Evolutionary conservation across 2,888 invertebrate genomes (phyloP).

Genomic region (Panzeria rudis): DNA sequence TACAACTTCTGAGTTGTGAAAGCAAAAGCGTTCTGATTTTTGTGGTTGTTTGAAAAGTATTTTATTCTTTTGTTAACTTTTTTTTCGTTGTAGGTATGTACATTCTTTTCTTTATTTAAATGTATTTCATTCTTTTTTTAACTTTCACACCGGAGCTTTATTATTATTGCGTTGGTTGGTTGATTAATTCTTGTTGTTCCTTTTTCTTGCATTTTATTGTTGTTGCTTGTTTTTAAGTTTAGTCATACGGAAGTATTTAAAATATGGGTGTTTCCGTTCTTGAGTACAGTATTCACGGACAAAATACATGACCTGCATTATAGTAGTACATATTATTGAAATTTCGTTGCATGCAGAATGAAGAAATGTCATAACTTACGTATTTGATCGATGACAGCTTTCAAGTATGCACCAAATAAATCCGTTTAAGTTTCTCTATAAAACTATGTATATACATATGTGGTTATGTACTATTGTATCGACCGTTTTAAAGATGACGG

Average conservation of each 20-base stretch:
- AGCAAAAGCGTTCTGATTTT: conserved; percentile 75
- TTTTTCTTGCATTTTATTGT: conserved; percentile 8
- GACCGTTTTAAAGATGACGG: no score
- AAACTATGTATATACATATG: no score
- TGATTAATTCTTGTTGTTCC: conserved; percentile 29
- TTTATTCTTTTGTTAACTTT: conserved; percentile 52
- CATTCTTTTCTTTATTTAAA: conserved; percentile 51
- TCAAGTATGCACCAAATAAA: no score
- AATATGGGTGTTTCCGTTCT: conserved; percentile 62
- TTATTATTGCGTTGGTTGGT: conserved; percentile 34
- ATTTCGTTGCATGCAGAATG: no score
- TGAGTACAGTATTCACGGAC: neutral
- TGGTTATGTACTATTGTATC: no score
- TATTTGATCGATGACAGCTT: no score
- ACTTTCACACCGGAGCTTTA: conserved; percentile 73
- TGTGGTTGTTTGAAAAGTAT: conserved; percentile 50
- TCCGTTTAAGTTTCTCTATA: no score
- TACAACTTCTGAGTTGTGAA: conserved; percentile 72
- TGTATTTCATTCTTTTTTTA: conserved; percentile 66
- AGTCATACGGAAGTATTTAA: conserved; percentile 68
- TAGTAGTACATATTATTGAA: neutral
- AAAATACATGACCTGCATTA: no score
- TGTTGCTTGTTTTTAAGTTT: conserved; percentile 33
- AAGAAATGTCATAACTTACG: no score
- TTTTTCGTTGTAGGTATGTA: conserved; percentile 34